These are phyloP conservation scores for Daboia siamensis DNA, from an alignment of 2,113 vertebrate species.

Conservation along the genomic window DNA sequence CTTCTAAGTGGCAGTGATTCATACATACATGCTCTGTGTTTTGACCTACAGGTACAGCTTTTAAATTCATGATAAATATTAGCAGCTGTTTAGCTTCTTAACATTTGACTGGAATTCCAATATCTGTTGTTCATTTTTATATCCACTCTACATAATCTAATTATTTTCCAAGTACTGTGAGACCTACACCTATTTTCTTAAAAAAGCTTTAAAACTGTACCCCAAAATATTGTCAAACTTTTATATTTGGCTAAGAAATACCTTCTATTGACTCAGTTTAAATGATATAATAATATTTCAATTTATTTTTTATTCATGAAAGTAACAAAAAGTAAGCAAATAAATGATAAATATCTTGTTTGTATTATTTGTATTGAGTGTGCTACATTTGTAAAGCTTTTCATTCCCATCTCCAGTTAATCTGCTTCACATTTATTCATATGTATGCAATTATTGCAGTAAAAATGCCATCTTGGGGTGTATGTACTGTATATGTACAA, in stretches of 20 bases:
- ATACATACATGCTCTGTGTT: neutral
- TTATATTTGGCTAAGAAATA: neutral
- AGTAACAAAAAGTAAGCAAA: neutral
- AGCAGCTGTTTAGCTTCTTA: neutral
- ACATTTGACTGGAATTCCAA: neutral
- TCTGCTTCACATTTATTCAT: neutral
- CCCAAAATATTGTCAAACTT: neutral
- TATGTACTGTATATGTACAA: neutral
- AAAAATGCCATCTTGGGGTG: neutral
- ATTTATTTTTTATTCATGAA: neutral
- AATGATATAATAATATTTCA: neutral
- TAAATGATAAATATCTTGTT: neutral
- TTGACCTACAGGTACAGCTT: neutral
- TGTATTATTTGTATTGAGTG: neutral
- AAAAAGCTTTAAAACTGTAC: neutral
- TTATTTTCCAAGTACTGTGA: neutral
- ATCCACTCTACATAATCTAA: neutral
- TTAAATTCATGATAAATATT: too few species aligned
- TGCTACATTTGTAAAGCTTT: neutral
- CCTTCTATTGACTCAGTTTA: neutral
- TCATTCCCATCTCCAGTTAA: neutral
- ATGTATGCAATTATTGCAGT: neutral
- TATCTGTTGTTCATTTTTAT: neutral
- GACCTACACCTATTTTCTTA: neutral
- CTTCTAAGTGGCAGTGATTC: neutral